phyloP scores from a whole-genome alignment of 2,797 vertebrate species.

The Meda fulgida region DNA sequence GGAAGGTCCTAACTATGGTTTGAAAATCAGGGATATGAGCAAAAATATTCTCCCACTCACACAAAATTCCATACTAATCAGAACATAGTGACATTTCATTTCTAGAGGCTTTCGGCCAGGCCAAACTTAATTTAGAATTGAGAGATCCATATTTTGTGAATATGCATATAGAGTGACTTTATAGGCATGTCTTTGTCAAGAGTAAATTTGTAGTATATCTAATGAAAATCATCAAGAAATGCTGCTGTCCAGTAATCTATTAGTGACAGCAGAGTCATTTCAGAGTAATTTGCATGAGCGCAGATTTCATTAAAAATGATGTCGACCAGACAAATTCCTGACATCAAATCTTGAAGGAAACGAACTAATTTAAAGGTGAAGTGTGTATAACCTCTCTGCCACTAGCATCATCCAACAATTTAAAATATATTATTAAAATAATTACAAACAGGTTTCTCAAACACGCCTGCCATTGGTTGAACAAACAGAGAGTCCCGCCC shows the following conservation, averaged over 20 bases:
- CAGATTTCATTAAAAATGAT: slow-evolving; percentile 38
- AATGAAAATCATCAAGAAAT: neutral
- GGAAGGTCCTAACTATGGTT: slow-evolving; percentile 3
- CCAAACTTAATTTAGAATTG: slow-evolving; percentile 10
- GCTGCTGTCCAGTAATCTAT: slow-evolving; percentile 7
- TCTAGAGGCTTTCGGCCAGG: slow-evolving; percentile 16
- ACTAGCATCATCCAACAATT: neutral
- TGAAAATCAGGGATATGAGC: slow-evolving; percentile 28
- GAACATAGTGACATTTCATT: slow-evolving; percentile 16
- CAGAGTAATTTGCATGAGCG: slow-evolving; percentile 7
- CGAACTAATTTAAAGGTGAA: slow-evolving; percentile 17
- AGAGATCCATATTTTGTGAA: neutral
- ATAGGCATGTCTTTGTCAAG: slow-evolving; percentile 13
- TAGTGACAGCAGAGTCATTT: slow-evolving; percentile 25
- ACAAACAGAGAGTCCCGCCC: neutral
- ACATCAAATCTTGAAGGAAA: slow-evolving; percentile 2
- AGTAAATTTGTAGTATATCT: neutral
- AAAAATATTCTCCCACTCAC: neutral
- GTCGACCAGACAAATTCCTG: neutral
- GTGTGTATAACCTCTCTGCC: neutral
- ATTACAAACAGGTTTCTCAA: neutral
- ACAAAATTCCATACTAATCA: slow-evolving; percentile 5
- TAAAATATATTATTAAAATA: neutral
- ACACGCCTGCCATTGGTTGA: neutral
- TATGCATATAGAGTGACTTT: slow-evolving; percentile 30